These are phyloP conservation scores for Aphis gossypii DNA, from an alignment of 1,140 invertebrate species.

Conservation along the genomic window DNA sequence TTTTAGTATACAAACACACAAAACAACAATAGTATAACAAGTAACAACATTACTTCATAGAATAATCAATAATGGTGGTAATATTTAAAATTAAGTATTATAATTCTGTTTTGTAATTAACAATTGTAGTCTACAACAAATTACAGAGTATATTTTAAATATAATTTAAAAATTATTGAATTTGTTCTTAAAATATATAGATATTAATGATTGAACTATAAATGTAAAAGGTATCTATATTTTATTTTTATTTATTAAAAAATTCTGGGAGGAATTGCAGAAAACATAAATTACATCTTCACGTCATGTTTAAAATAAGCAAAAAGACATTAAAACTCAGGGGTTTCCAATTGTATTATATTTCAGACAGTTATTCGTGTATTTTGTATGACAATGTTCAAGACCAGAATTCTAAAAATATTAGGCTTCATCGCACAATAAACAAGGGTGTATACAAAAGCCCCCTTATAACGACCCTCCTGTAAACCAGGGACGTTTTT, in stretches of 20 bases:
- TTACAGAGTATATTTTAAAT: no score
- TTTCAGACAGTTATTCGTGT: background rate
- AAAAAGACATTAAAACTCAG: background rate
- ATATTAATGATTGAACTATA: background rate
- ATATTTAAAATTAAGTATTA: no score
- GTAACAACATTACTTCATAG: no score
- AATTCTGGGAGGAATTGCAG: background rate
- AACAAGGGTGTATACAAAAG: conserved; percentile 23
- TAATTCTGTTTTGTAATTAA: no score
- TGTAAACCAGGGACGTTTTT: background rate
- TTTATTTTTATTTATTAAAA: background rate
- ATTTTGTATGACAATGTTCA: background rate
- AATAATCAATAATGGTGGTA: no score
- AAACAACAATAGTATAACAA: no score
- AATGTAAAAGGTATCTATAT: background rate
- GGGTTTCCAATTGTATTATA: conserved; percentile 38
- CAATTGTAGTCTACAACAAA: no score
- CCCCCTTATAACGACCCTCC: conserved; percentile 14
- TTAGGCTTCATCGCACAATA: background rate
- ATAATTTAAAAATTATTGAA: no score
- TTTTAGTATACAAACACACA: no score
- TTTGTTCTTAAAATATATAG: no score
- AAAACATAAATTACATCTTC: background rate
- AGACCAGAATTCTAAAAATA: conserved; percentile 31
- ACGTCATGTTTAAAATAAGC: background rate